Evolutionary conservation across 2,888 invertebrate species (phyloP).

Genomic region (Athrips mouffetella): DNA sequence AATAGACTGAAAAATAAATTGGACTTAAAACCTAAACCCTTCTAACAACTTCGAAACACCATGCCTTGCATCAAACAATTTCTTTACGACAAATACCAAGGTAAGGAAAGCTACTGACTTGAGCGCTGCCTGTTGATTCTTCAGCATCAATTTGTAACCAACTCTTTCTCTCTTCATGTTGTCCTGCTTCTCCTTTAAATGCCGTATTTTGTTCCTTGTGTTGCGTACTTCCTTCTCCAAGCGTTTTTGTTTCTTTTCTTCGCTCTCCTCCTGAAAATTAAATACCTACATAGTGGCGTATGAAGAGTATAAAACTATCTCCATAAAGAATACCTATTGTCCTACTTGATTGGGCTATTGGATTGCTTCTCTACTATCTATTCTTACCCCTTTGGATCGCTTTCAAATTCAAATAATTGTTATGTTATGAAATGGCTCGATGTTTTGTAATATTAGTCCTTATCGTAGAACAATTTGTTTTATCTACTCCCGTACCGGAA

Average conservation of each 20-base stretch:
- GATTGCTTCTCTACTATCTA: too few species aligned
- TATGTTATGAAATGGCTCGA: too few species aligned
- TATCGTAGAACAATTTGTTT: too few species aligned
- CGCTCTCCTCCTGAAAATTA: conserved; percentile 71
- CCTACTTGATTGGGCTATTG: too few species aligned
- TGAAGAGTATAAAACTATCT: too few species aligned
- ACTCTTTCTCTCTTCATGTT: conserved; percentile 89
- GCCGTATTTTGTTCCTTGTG: conserved; percentile 83
- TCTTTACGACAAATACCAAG: conserved; percentile 19
- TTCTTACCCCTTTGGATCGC: too few species aligned
- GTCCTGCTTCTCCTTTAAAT: conserved; percentile 83
- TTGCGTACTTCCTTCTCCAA: conserved; percentile 80
- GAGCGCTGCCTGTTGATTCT: conserved; percentile 86
- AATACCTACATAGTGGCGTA: too few species aligned
- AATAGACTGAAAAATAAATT: background rate
- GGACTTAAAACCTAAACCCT: background rate
- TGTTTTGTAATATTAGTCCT: too few species aligned
- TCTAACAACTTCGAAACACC: conserved; percentile 8
- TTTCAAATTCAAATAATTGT: too few species aligned
- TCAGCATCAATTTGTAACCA: conserved; percentile 87
- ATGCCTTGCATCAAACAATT: conserved; percentile 18
- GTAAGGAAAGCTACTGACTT: conserved; percentile 63
- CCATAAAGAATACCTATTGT: too few species aligned
- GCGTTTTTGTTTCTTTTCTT: conserved; percentile 80
- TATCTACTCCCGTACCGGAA: too few species aligned